Percentiles rank a stretch among this genome's conserved stretches.
Evolutionary conservation across 2,888 invertebrate genomes (phyloP).

Genomic region (Sinodicranocentrus sp.): DNA sequence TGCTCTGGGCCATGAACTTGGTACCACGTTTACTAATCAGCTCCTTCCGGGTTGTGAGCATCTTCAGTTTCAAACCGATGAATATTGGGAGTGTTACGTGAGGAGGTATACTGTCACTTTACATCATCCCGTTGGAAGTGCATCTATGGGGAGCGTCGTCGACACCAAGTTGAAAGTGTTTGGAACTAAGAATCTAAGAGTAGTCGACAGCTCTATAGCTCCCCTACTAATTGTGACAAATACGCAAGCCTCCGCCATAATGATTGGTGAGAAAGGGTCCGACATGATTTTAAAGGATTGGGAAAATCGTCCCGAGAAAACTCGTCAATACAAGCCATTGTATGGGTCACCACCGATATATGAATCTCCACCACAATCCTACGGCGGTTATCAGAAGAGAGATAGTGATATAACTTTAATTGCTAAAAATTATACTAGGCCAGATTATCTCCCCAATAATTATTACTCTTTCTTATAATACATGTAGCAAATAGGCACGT

Average conservation of each 20-base stretch:
- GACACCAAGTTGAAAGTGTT: slow-evolving; percentile 69
- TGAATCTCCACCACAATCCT: too few relatives aligned
- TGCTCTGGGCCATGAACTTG: slow-evolving; percentile 45
- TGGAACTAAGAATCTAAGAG: slow-evolving; percentile 65
- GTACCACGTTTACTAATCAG: slow-evolving; percentile 51
- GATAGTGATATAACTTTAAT: too few relatives aligned
- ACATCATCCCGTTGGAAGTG: slow-evolving; percentile 70
- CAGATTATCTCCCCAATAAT: too few relatives aligned
- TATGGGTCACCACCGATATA: too few relatives aligned
- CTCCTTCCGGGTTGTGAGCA: slow-evolving; percentile 71
- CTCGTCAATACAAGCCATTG: too few relatives aligned
- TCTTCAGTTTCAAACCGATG: slow-evolving; percentile 57
- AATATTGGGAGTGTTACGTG: slow-evolving; percentile 72
- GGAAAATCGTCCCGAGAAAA: slow-evolving; percentile 2
- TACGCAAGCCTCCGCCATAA: slow-evolving; percentile 43
- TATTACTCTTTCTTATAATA: too few relatives aligned
- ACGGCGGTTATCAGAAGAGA: too few relatives aligned
- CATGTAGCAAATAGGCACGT: too few relatives aligned
- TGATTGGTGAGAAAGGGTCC: slow-evolving; percentile 55
- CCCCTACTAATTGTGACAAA: slow-evolving; percentile 41
- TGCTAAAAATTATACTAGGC: too few relatives aligned
- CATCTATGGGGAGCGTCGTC: slow-evolving; percentile 70
- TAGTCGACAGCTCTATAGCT: slow-evolving; percentile 64
- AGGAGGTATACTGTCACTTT: slow-evolving; percentile 66
- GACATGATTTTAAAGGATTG: slow-evolving; percentile 9